A percentile compares a stretch with the other conserved stretches of the same genome.
These are phyloP conservation scores for Caenorhabditis uteleia DNA, from an alignment of 2,888 invertebrate species.

Conservation along the genomic window DNA sequence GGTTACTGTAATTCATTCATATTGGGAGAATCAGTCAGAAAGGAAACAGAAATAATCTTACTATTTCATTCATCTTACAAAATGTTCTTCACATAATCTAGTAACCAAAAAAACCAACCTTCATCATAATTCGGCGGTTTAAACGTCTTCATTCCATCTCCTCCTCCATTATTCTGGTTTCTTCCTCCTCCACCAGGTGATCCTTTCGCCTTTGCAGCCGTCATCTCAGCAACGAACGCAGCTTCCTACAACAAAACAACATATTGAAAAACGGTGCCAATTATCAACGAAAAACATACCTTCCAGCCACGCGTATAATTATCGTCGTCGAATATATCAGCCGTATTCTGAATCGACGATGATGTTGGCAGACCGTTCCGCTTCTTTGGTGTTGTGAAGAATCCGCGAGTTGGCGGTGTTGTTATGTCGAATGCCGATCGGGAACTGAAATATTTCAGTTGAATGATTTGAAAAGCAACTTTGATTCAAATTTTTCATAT, in stretches of 20 bases:
- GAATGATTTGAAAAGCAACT: not conserved
- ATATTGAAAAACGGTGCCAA: not conserved
- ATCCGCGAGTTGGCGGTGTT: slow-evolving; percentile 18
- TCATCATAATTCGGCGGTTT: slow-evolving; percentile 42
- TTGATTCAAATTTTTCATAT: slow-evolving; percentile 2
- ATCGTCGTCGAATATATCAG: slow-evolving; percentile 39
- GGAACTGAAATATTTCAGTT: slow-evolving; percentile 32
- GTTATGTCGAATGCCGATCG: slow-evolving; percentile 50
- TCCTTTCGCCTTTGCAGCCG: not conserved
- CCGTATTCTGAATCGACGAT: slow-evolving; percentile 8
- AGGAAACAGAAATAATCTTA: not conserved
- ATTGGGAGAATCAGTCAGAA: too few relatives aligned
- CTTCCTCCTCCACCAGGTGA: slow-evolving; percentile 1
- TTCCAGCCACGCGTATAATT: slow-evolving; percentile 45
- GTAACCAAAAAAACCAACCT: slow-evolving; percentile 8
- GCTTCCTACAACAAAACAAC: slow-evolving; percentile 17
- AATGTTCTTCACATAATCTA: too few relatives aligned
- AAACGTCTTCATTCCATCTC: slow-evolving; percentile 46
- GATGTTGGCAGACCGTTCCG: slow-evolving; percentile 9
- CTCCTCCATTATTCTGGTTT: too few relatives aligned
- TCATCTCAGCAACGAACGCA: slow-evolving; percentile 19
- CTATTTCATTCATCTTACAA: too few relatives aligned
- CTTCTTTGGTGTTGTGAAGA: slow-evolving; percentile 27
- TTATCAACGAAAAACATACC: slow-evolving; percentile 9
- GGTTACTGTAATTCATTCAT: too few relatives aligned